Conservation (phyloP, 1,140 invertebrate species). For the Formica exsecta region DNA sequence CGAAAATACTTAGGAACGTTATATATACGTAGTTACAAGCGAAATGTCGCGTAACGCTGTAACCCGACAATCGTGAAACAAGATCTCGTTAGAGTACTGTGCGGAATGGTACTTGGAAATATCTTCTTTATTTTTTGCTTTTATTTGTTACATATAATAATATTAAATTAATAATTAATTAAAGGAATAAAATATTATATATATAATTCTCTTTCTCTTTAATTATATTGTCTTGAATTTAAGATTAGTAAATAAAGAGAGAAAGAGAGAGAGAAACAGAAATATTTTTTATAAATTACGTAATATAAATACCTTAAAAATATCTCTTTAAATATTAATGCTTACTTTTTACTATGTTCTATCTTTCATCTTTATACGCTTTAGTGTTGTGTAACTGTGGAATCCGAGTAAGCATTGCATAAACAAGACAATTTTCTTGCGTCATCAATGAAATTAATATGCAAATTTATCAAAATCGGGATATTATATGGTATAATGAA, state of each 20-base stretch:
- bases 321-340: neutral
- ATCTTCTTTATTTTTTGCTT: neutral
- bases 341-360: neutral
- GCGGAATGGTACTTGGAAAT: neutral
- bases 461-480: neutral
- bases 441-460: conserved; percentile 1
- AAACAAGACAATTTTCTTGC: conserved; percentile 25
- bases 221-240: no score
- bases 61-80: conserved; percentile 4
- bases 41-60: conserved; percentile 19
- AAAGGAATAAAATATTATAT: neutral
- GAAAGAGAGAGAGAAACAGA: neutral
- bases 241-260: neutral
- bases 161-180: conserved; percentile 1
- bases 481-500: neutral
- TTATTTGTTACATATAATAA: neutral
- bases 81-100: conserved; percentile 18
- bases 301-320: neutral
- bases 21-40: neutral
- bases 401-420: conserved; percentile 30
- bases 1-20: conserved; percentile 41
- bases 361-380: neutral
- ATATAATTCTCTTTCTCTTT: no score
- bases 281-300: neutral
- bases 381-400: neutral